phyloP scores from a whole-genome alignment of 1,140 invertebrate genomes.

The Propsilocerus akamusi region DNA sequence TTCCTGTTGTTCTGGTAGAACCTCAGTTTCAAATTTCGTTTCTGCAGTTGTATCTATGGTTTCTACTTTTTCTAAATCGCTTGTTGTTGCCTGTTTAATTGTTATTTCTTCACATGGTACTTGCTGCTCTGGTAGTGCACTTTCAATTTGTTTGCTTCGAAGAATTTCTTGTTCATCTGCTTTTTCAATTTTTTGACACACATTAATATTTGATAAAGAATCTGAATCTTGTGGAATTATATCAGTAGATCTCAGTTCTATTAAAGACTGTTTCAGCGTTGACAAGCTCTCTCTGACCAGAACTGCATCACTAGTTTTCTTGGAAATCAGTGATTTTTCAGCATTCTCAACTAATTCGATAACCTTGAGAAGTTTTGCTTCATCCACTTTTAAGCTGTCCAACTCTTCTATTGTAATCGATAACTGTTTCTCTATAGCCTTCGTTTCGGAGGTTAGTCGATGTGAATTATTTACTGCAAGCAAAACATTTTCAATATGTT shows the following conservation, averaged over 20 bases:
- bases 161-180: neutral
- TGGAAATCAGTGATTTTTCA: neutral
- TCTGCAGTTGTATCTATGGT: neutral
- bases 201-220: neutral
- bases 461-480: slow-evolving; percentile 10
- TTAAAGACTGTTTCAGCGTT: neutral
- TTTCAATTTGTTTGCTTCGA: too few species aligned
- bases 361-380: neutral
- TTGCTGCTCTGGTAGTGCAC: neutral
- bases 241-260: neutral
- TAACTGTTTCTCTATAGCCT: neutral
- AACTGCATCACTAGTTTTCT: neutral
- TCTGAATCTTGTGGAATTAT: neutral
- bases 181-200: neutral
- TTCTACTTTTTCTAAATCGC: neutral
- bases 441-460: slow-evolving; percentile 8
- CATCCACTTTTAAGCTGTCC: neutral
- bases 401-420: neutral
- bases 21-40: neutral
- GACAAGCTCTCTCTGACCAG: neutral
- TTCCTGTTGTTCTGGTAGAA: too few species aligned
- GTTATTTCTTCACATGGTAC: neutral
- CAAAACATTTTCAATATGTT: slow-evolving; percentile 9
- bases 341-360: neutral
- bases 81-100: neutral